Conservation (phyloP, 2,888 invertebrate species). For the Trachelus troglodyta region DNA sequence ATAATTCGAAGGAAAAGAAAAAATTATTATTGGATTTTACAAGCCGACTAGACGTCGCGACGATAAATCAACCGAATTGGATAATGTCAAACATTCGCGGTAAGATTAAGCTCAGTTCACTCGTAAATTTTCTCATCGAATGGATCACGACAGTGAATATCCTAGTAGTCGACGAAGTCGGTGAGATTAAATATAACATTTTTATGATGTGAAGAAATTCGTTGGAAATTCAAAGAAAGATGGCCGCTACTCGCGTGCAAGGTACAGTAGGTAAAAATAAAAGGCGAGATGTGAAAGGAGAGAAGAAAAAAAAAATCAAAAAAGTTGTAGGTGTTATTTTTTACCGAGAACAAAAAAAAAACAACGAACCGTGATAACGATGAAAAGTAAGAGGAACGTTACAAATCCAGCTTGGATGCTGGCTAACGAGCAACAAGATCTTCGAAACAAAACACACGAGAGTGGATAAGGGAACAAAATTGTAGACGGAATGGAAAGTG, state of each 20-base stretch:
- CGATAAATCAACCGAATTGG: background rate
- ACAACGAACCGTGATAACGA: background rate
- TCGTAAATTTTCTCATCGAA: constrained; percentile 41
- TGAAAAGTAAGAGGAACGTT: background rate
- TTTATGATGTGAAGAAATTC: constrained; percentile 28
- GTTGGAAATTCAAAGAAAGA: background rate
- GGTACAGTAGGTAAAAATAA: background rate
- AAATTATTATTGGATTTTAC: background rate
- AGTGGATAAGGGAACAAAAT: background rate
- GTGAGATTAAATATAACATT: constrained; percentile 43
- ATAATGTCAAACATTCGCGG: background rate
- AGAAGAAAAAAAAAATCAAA: no score
- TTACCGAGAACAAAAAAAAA: background rate
- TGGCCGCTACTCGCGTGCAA: background rate
- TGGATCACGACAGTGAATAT: constrained; percentile 33
- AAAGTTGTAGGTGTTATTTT: background rate
- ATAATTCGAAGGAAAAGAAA: background rate
- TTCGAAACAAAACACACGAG: background rate
- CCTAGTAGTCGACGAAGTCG: constrained; percentile 24
- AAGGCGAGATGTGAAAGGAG: background rate
- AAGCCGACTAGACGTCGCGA: background rate
- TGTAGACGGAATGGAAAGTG: background rate
- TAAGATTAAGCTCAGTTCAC: background rate
- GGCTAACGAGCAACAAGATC: background rate
- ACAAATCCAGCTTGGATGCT: background rate